phyloP scores from a whole-genome alignment of 92 coral and sea anemone species.

The Hydrozoanthus gracilis region DNA sequence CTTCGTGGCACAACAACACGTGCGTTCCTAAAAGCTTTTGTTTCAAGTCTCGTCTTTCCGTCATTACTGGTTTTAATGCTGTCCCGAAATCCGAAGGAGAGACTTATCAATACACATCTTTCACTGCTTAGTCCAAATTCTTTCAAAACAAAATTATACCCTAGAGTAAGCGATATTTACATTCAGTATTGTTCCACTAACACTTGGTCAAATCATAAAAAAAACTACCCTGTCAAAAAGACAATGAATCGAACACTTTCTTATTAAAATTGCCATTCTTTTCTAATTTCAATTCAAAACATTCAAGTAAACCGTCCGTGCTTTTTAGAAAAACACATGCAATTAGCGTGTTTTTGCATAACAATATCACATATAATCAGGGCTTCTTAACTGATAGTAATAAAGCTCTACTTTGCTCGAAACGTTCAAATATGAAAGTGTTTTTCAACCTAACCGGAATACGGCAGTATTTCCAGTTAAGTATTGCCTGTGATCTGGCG shows the following conservation, averaged over 20 bases:
- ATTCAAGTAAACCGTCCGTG: conserved; percentile 23
- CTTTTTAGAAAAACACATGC: conserved; percentile 21
- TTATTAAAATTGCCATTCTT: conserved; percentile 38
- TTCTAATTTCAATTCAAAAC: conserved; percentile 38
- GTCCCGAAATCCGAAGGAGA: background rate
- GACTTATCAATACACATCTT: background rate
- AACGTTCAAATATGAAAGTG: conserved; percentile 66
- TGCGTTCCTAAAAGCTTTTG: background rate
- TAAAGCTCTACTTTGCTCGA: conserved; percentile 68
- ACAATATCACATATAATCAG: conserved; percentile 18
- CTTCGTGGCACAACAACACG: conserved; percentile 22
- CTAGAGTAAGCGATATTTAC: background rate
- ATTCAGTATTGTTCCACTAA: background rate
- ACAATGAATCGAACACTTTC: conserved; percentile 27
- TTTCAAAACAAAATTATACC: background rate
- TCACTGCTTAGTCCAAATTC: background rate
- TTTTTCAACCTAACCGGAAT: conserved; percentile 44
- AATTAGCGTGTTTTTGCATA: conserved; percentile 45
- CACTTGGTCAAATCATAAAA: background rate
- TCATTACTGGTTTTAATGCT: background rate
- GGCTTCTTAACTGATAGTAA: conserved; percentile 55
- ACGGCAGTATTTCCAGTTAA: background rate
- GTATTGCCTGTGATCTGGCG: background rate
- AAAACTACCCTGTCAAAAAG: conserved; percentile 19
- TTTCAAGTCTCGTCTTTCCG: background rate